Conservation (phyloP, 2,888 invertebrate genomes). For the Diplazon laetatorius region DNA sequence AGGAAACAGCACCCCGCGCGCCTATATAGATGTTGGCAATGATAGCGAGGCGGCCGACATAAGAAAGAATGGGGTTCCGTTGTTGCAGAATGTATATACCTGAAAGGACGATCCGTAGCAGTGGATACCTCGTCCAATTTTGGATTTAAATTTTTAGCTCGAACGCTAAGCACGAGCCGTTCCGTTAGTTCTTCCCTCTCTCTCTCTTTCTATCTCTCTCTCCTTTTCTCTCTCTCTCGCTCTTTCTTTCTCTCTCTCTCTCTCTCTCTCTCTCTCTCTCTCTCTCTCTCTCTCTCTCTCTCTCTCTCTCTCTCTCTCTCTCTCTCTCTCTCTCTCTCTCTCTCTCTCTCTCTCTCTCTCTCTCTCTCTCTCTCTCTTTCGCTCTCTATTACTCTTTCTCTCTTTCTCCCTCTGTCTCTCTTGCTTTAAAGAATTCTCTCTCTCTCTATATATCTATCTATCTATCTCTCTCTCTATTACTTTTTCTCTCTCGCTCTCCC, state of each 20-base stretch:
- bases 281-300: too few species aligned
- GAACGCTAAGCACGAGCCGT: constrained; percentile 53
- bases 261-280: too few species aligned
- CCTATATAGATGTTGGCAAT: constrained; percentile 68
- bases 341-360: constrained; percentile 3
- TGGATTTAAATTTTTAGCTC: constrained; percentile 69
- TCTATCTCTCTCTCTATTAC: too few species aligned
- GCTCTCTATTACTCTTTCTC: too few species aligned
- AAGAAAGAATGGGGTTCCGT: constrained; percentile 66
- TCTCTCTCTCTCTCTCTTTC: constrained; percentile 29
- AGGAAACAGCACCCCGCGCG: constrained; percentile 28
- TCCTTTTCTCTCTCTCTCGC: constrained; percentile 31
- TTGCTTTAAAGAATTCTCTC: too few species aligned
- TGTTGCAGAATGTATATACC: constrained; percentile 65
- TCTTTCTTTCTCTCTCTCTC: neutral
- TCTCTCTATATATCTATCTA: too few species aligned
- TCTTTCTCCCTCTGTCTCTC: too few species aligned
- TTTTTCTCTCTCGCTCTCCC: too few species aligned
- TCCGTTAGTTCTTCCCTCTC: neutral
- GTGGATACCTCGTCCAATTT: constrained; percentile 63
- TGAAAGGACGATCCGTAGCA: constrained; percentile 65
- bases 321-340: neutral
- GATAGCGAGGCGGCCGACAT: constrained; percentile 75
- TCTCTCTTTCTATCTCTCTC: neutral
- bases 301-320: too few species aligned